Percentiles rank a stretch among this genome's conserved stretches.
Evolutionary conservation across 2,113 vertebrate genomes (phyloP).

Genomic region (Aegithalos caudatus): DNA sequence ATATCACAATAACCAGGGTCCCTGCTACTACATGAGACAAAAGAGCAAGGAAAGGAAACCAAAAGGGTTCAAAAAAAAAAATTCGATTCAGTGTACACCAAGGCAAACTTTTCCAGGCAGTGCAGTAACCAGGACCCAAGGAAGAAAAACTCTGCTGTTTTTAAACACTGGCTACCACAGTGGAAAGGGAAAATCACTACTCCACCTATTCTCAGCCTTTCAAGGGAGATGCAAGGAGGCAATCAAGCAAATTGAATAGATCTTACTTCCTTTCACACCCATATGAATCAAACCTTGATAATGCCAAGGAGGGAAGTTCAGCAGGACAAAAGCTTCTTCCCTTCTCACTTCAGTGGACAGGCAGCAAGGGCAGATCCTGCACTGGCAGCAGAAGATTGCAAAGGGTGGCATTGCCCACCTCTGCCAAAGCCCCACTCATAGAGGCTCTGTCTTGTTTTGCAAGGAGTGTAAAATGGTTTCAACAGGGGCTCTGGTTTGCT

Average conservation of each 20-base stretch:
- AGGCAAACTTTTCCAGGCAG: not conserved
- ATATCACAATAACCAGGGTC: not conserved
- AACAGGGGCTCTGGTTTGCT: not conserved
- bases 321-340: not conserved
- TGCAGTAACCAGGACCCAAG: not conserved
- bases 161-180: not conserved
- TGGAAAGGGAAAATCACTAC: constrained; percentile 33
- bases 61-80: not conserved
- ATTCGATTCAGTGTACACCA: not conserved
- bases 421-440: not conserved
- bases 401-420: not conserved
- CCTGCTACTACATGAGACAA: not conserved
- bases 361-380: not conserved
- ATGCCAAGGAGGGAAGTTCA: not conserved
- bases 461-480: not conserved
- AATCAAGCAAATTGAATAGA: not conserved
- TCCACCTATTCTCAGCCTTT: constrained; percentile 8
- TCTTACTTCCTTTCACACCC: constrained; percentile 40
- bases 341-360: not conserved
- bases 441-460: not conserved
- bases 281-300: not conserved
- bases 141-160: constrained; percentile 26
- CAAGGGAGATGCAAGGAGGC: not conserved
- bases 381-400: not conserved
- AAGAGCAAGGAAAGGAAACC: not conserved